Base-by-base conservation (phyloP, 2,888 invertebrate genomes). In the Zhuqinia jingwanae region DNA sequence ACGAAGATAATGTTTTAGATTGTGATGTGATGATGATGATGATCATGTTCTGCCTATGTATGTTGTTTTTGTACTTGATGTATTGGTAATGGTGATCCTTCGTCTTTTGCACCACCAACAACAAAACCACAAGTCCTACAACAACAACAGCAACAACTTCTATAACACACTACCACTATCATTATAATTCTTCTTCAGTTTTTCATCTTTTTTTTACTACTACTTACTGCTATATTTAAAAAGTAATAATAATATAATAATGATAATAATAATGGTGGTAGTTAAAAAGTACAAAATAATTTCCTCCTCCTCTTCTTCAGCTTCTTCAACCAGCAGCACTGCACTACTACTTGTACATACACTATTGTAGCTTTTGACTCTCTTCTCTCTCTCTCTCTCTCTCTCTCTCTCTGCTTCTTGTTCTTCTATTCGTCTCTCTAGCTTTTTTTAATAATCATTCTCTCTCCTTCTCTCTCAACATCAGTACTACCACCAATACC, bases 381-480 rank as follows among this genome's bases (percentile, higher is more conserved):
- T 8, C 17, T 17, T 42, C 10, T 6, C 15, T 20, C 60, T 27
- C 42, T 36, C n/a, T n/a, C n/a, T n/a, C n/a, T n/a, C n/a, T n/a
- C 15, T 58, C 58, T 56, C 56, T n/a, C 17, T 56, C 56, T 56
- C 56, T 56, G 22, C 58, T 58, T 25, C n/a, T n/a, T 58, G 58
- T n/a, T 36, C 27, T n/a, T 56, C 56, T 63, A 5, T 20, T 42
- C 36, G 3, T 47, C 45, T 47, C 17, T 47, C 45, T 47, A 20
- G 42, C 45, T 20, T 68, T 68, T 68, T 68, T 68, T 68, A 68
- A 68, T 68, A 68, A 63, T 63, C 27, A 68, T 68, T 50, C 45
- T 30, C 42, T 68, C 68, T 42, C 42, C 42, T 42, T 36, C 65
- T 65, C 68, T 11, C 45, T 30, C 20, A 58, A 58, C 58, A 58